A percentile compares a stretch with the other conserved stretches of the same genome.
Evolutionary conservation across 2,888 invertebrate genomes (phyloP).

Genomic region (Cryptocheilus praepositus): DNA sequence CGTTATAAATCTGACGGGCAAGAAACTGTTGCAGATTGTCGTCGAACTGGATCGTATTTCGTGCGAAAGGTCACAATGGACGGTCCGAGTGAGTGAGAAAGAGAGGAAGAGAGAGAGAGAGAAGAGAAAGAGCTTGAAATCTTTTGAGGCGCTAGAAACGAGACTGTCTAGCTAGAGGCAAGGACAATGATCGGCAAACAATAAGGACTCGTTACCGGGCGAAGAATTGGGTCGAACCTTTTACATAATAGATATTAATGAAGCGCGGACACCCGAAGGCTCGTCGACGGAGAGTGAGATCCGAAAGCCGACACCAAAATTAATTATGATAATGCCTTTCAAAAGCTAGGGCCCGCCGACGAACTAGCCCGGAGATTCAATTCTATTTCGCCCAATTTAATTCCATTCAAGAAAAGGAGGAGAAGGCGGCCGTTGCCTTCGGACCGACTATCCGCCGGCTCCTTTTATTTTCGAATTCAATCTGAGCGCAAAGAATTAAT

Average conservation of each 20-base stretch:
- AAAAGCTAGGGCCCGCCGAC: constrained; percentile 13
- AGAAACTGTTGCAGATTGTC: no score
- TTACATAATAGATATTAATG: constrained; percentile 64
- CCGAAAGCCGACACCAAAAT: constrained; percentile 38
- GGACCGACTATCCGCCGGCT: not conserved
- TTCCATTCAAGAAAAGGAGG: constrained; percentile 33
- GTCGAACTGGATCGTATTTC: no score
- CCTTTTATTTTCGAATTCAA: no score
- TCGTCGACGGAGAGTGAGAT: constrained; percentile 13
- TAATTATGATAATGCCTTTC: constrained; percentile 54
- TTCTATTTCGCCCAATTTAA: constrained; percentile 39
- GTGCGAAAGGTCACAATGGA: constrained; percentile 7
- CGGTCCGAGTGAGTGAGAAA: not conserved
- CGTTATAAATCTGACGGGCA: no score
- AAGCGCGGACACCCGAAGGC: constrained; percentile 41
- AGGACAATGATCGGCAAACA: constrained; percentile 63
- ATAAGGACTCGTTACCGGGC: constrained; percentile 62
- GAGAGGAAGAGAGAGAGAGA: not conserved
- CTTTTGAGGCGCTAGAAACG: constrained; percentile 41
- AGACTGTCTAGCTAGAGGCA: constrained; percentile 35
- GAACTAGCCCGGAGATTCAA: constrained; percentile 17
- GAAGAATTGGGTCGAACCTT: constrained; percentile 54
- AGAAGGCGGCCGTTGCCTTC: not conserved
- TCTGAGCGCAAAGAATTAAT: no score
- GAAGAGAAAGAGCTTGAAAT: constrained; percentile 54